Evolutionary conservation across 2,113 vertebrate species (phyloP).

Genomic region (Heteronetta atricapilla): DNA sequence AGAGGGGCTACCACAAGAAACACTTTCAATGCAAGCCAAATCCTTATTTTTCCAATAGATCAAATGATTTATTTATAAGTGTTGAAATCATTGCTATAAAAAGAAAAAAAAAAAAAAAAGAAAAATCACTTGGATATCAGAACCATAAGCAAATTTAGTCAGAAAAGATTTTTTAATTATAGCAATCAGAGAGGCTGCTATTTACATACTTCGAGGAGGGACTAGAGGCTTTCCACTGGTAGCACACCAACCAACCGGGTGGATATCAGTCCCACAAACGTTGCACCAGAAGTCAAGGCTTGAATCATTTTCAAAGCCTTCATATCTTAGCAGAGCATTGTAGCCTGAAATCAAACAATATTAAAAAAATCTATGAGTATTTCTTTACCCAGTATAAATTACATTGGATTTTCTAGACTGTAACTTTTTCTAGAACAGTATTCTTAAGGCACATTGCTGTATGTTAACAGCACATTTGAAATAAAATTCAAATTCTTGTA

Average conservation of each 20-base stretch:
- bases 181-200: not conserved
- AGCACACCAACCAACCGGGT: slow-evolving; percentile 97
- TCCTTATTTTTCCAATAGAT: not conserved
- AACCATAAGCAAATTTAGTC: not conserved
- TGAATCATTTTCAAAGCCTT: slow-evolving; percentile 95
- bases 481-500: not conserved
- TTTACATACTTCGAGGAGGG: slow-evolving; percentile 88
- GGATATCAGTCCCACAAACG: slow-evolving; percentile 91
- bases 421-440: not conserved
- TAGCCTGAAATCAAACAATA: slow-evolving; percentile 82
- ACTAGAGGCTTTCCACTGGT: slow-evolving; percentile 95
- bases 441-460: not conserved
- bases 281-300: slow-evolving; percentile 97
- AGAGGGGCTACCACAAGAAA: slow-evolving; percentile 25
- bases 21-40: not conserved
- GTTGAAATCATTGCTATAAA: not conserved
- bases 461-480: not conserved
- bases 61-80: not conserved
- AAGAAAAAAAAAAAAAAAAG: not conserved
- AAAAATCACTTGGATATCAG: not conserved
- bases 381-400: not conserved
- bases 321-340: slow-evolving; percentile 93
- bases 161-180: not conserved
- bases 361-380: not conserved
- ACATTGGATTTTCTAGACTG: not conserved